Evolutionary conservation across 2,797 vertebrate genomes (phyloP).

Genomic region (Malacoctenus gilli): DNA sequence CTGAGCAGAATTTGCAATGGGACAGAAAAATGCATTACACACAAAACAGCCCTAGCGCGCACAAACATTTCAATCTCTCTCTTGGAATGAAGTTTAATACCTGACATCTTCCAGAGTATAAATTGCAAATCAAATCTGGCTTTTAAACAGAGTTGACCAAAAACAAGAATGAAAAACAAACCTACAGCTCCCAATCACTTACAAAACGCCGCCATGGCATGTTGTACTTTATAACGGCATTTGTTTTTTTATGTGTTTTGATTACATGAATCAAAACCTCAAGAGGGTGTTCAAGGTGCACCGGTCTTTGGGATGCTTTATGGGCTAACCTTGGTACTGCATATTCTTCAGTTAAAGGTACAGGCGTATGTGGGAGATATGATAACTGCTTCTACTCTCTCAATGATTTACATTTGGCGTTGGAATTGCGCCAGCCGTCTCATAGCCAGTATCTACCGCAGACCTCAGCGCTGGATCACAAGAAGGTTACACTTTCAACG

Average conservation of each 20-base stretch:
- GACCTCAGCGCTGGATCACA: too few species aligned
- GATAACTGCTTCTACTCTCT: too few species aligned
- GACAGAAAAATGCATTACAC: constrained; percentile 33
- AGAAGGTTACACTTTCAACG: too few species aligned
- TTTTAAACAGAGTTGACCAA: constrained; percentile 4
- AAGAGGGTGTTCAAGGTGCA: background rate
- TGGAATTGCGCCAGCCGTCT: too few species aligned
- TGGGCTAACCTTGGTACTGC: background rate
- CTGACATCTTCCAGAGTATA: constrained; percentile 7
- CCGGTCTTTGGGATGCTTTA: background rate
- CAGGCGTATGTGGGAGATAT: background rate
- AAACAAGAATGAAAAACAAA: background rate
- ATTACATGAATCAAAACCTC: background rate
- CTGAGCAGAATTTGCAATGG: constrained; percentile 34
- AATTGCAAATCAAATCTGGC: constrained; percentile 19
- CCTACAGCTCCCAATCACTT: background rate
- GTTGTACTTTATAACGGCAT: background rate
- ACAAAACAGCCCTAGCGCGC: constrained; percentile 7
- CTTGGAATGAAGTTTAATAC: constrained; percentile 23
- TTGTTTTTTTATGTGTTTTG: background rate
- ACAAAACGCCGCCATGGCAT: background rate
- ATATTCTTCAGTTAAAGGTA: background rate
- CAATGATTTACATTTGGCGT: background rate
- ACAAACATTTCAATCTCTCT: constrained; percentile 11
- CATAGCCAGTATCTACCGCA: too few species aligned